These are phyloP conservation scores for Pedetes capensis DNA, from an alignment of 2,113 vertebrate genomes.

Conservation along the genomic window DNA sequence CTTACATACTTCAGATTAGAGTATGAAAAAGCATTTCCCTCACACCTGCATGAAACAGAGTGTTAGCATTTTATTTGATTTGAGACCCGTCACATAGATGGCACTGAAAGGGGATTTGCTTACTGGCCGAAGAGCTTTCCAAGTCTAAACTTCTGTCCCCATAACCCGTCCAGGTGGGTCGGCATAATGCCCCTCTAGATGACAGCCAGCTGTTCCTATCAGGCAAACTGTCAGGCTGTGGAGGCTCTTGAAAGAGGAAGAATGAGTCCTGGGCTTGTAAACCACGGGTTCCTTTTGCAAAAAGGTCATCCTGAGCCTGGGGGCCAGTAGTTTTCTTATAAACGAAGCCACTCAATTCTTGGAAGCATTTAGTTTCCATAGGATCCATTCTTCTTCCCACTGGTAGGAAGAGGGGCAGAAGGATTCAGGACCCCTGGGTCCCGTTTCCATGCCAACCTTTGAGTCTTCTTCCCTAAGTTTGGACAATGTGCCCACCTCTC, in stretches of 20 bases:
- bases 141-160: no score
- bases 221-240: neutral
- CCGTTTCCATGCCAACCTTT: neutral
- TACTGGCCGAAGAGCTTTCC: no score
- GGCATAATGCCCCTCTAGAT: neutral
- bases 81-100: neutral
- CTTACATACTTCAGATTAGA: neutral
- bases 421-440: neutral
- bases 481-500: neutral
- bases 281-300: neutral
- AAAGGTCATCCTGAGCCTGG: neutral
- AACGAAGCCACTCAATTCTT: neutral
- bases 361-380: neutral
- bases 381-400: no score
- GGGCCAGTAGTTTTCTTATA: neutral
- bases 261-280: neutral
- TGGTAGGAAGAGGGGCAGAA: neutral
- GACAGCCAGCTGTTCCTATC: neutral
- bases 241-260: neutral
- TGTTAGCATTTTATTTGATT: neutral
- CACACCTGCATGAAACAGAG: accelerated
- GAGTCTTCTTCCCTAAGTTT: neutral
- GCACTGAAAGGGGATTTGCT: neutral
- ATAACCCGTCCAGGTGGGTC: no score
- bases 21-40: neutral